These are phyloP conservation scores for Psammodynastes pulverulentus DNA, from an alignment of 2,113 vertebrate species.

Conservation along the genomic window DNA sequence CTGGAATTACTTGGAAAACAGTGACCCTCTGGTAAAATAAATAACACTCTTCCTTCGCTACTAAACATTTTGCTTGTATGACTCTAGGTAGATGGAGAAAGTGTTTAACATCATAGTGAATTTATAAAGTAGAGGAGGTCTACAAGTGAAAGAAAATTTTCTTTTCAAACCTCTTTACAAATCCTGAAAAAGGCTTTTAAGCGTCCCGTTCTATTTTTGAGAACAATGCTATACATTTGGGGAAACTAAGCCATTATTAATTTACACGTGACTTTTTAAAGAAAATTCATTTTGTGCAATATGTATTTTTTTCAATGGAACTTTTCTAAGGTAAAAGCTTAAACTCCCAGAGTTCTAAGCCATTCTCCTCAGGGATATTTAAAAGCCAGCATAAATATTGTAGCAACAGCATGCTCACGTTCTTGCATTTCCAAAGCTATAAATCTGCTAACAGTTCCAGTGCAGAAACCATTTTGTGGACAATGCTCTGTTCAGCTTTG, in stretches of 20 bases:
- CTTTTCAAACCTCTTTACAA: slow-evolving; percentile 30
- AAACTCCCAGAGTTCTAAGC: slow-evolving; percentile 62
- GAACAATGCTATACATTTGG: slow-evolving; percentile 34
- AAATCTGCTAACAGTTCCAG: slow-evolving; percentile 54
- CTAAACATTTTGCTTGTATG: neutral
- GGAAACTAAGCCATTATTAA: slow-evolving; percentile 59
- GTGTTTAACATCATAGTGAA: neutral
- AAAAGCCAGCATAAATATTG: slow-evolving; percentile 73
- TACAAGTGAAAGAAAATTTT: slow-evolving; percentile 55
- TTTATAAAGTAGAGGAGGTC: neutral
- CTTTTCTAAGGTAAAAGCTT: slow-evolving; percentile 61
- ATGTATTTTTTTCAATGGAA: slow-evolving; percentile 63
- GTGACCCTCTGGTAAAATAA: neutral
- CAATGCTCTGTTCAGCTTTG: slow-evolving; percentile 37
- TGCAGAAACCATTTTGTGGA: slow-evolving; percentile 45
- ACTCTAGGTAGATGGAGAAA: neutral
- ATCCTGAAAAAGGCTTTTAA: neutral
- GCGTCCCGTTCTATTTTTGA: slow-evolving; percentile 47
- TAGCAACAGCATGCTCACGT: slow-evolving; percentile 63
- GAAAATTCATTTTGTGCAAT: slow-evolving; percentile 59
- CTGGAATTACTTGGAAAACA: neutral
- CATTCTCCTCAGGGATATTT: slow-evolving; percentile 68
- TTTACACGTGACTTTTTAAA: slow-evolving; percentile 50
- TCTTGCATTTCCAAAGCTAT: slow-evolving; percentile 63
- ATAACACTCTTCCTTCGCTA: neutral